A percentile compares a stretch with the other conserved stretches of the same genome.
phyloP scores from a whole-genome alignment of 2,113 vertebrate genomes.

The Todiramphus saurophagus region DNA sequence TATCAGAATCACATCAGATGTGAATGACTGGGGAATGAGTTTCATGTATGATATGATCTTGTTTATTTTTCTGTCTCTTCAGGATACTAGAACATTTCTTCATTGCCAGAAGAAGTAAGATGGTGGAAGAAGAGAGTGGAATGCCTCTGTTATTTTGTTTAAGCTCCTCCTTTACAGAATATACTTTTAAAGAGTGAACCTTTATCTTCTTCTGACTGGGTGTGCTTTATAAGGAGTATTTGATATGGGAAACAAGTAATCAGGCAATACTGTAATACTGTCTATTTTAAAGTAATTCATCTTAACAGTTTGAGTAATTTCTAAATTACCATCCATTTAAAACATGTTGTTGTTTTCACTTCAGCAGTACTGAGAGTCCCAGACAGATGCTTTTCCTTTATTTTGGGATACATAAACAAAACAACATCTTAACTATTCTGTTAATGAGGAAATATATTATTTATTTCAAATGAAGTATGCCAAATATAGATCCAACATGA shows the following conservation, averaged over 20 bases:
- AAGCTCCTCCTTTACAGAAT: background rate
- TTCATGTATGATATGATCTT: background rate
- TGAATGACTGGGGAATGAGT: background rate
- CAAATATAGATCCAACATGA: background rate
- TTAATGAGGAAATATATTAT: background rate
- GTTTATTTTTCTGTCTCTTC: background rate
- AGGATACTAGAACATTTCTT: background rate
- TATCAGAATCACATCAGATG: background rate
- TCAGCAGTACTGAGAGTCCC: background rate
- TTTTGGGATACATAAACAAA: conserved; percentile 9
- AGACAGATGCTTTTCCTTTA: background rate
- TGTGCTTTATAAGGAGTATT: background rate
- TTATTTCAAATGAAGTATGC: background rate
- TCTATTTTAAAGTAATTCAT: background rate
- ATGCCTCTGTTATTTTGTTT: background rate
- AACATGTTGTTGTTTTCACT: background rate
- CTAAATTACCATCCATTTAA: background rate
- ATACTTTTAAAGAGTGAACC: background rate
- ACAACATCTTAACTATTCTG: background rate
- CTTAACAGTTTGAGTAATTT: background rate
- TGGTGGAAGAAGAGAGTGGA: background rate
- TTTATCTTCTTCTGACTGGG: background rate
- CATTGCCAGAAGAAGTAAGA: background rate
- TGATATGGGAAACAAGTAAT: background rate
- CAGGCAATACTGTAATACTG: background rate